Evolutionary conservation across 1,140 invertebrate species (phyloP).

Genomic region (Drosophila sucinea): DNA sequence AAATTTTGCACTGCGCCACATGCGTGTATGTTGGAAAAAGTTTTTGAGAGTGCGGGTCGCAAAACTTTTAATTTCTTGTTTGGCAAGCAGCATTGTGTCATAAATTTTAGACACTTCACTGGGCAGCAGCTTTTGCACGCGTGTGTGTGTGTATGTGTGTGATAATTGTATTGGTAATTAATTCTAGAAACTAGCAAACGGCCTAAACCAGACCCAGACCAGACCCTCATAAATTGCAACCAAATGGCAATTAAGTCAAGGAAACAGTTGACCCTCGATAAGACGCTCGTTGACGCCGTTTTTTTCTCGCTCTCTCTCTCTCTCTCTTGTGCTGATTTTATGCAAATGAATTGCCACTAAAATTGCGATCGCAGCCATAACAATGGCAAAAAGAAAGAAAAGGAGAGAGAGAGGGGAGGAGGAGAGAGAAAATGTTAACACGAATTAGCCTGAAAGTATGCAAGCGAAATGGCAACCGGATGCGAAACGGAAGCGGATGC

Average conservation of each 20-base stretch:
- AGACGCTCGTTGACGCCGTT: conserved; percentile 40
- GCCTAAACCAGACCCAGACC: conserved; percentile 35
- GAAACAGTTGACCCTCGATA: conserved; percentile 64
- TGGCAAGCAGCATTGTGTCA: conserved; percentile 63
- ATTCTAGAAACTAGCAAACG: conserved; percentile 28
- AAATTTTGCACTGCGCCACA: conserved; percentile 67
- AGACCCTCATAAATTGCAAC: conserved; percentile 50
- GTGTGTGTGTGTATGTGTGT: conserved; percentile 14
- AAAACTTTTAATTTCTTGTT: conserved; percentile 78
- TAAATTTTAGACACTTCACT: conserved; percentile 62
- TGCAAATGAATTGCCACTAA: conserved; percentile 62
- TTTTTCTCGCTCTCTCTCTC: conserved; percentile 16
- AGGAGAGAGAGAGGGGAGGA: conserved; percentile 26
- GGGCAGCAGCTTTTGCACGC: conserved; percentile 12
- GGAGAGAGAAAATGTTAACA: conserved; percentile 61
- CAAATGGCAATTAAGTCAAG: conserved; percentile 61
- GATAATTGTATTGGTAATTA: conserved; percentile 65
- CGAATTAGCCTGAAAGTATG: conserved; percentile 69
- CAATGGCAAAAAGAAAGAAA: conserved; percentile 17
- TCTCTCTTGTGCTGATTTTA: conserved; percentile 21
- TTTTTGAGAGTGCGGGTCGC: conserved; percentile 60
- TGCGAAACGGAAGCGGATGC: conserved; percentile 63
- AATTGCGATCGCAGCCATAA: conserved; percentile 22
- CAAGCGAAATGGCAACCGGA: conserved; percentile 62
- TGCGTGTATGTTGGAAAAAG: conserved; percentile 61